Conservation (phyloP, 2,888 invertebrate species). For the Drosophila macrospina region DNA sequence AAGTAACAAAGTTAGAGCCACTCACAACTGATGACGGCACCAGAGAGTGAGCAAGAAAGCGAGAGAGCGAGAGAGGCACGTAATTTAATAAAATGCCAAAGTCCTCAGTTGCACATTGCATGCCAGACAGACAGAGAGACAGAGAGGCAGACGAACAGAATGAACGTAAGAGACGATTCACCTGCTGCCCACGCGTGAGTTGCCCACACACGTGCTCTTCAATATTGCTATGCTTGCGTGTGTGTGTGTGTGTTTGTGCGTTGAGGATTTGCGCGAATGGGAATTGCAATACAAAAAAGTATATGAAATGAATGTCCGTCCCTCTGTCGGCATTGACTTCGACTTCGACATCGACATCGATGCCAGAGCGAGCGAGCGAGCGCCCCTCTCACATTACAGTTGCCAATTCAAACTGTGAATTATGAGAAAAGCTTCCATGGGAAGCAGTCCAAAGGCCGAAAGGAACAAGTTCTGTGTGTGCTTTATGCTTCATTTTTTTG, state of each 20-base stretch:
- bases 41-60: not conserved
- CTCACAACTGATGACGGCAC: constrained; percentile 29
- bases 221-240: not conserved
- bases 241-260: not conserved
- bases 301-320: constrained; percentile 32
- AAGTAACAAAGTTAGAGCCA: constrained; percentile 57
- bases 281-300: constrained; percentile 52
- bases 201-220: constrained; percentile 32
- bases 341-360: not conserved
- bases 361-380: not conserved
- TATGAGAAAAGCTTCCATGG: constrained; percentile 23
- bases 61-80: constrained; percentile 44
- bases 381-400: constrained; percentile 19
- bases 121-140: constrained; percentile 27
- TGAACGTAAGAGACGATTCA: constrained; percentile 58
- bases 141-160: not conserved
- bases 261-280: constrained; percentile 20
- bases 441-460: not conserved
- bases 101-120: constrained; percentile 68
- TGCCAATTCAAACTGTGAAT: constrained; percentile 29
- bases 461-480: not conserved
- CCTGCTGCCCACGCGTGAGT: constrained; percentile 47
- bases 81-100: constrained; percentile 78
- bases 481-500: not conserved
- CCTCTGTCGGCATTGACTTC: not conserved